Base-by-base conservation (phyloP, 2,113 vertebrate genomes). In the Marcusenius ussheri region DNA sequence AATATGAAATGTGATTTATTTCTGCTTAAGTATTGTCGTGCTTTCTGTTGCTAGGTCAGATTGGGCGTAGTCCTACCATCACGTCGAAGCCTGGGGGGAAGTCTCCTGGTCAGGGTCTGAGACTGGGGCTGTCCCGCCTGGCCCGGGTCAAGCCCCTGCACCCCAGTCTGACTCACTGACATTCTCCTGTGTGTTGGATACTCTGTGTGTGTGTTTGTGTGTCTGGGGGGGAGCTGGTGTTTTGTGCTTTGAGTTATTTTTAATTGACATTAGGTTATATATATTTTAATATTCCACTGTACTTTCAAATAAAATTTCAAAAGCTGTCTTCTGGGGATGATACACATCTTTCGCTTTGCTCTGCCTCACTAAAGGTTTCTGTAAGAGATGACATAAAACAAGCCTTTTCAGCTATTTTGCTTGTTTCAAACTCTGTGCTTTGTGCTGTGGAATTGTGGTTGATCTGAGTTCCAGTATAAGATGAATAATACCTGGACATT, bases 71-170 rank as follows among this genome's bases (percentile, higher is more conserved):
- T 92, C 91, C 92, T 4, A 88, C 91, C 49, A 93, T 92, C 27
- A 51, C 91, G 21, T 92, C 92, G 89, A 89, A 89, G 58, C 31
- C 91, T 83, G 27, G 93, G 0, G 88, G 95, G 21, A 98, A 94
- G 93, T 98, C 97, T 91, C 97, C 98, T 0, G 94, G 94, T 90
- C 97, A 96, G 45, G 96, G 97, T 90, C 96, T 99, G 31, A 96
- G 98, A 3, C 96, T 99, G 0, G 98, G 98, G 90, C 95, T 99
- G 88, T 99, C 98, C 88, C 97, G 97, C 62, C 94, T 95, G 21
- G 97, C 97, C 51, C 95, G 96, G 91, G 97, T 99, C 90, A 99
- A 98, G 92, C 97, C 97, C 21, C 94, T 99, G 89, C 98, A 99
- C 91, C 97, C 97, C 70, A 95, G 91, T 31, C 88, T 95, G n/a